Base-by-base conservation (phyloP, 2,113 vertebrate genomes). In the Alexandromys fortis region DNA sequence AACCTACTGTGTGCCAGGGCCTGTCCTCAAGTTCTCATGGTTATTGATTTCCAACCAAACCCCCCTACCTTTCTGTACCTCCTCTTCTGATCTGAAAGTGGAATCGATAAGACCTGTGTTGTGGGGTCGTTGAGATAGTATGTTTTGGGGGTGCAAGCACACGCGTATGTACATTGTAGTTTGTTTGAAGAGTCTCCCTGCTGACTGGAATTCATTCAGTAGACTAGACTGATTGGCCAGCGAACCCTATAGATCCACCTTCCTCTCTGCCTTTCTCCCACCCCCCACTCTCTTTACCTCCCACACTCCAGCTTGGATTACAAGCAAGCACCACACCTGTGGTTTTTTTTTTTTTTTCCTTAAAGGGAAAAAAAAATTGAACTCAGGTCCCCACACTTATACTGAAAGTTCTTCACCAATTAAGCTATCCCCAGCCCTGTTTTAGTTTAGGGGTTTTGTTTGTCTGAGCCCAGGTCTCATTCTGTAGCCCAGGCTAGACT, bases 81-180 rank as follows among this genome's bases (percentile, higher is more conserved):
- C 49, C 33, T 0, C 21, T 24, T 82, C 72, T 33, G 24, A 35
- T 11, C 52, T 92, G 95, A 42, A 92, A 82, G 22, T 12, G 38
- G 58, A 82, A 30, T 33, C 6, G 2, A 8, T 9, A 2, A 38
- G 5, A 9, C 42, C 70, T 30, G 28, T 0, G 10, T 63, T 70
- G 58, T 52, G 58, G 61, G 67, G 55, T 89, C 12, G 11, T 1
- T 1, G 1, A 11, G 83, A 14, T 14, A 73, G 45, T 38, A 35
- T 58, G 76, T 19, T 6, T 19, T 17, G 30, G 77, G 16, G 16
- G 28, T 45, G 22, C 73, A 7, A 19, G 45, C 24, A 26, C 45
- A 33, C 0, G 0, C 2, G 0, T 28, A n/a, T 9, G n/a, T 17
- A 4, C 16, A 21, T 58, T 21, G 19, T 33, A 33, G 38, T 42